A percentile compares a stretch with the other conserved stretches of the same genome.
Evolutionary conservation across 2,113 vertebrate species (phyloP).

Genomic region (Eidolon helvum): DNA sequence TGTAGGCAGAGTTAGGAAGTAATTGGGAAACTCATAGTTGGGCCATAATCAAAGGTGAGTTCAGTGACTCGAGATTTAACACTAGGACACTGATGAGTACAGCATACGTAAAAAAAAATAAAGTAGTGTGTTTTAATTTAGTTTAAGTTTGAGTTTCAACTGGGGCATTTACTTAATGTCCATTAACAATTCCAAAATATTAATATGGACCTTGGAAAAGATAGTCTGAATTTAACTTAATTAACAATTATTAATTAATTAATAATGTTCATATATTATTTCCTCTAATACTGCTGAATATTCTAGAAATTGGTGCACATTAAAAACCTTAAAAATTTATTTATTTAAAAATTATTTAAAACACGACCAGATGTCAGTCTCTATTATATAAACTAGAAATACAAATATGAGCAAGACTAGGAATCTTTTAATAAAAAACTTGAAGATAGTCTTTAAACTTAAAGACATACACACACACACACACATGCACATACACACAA

Average conservation of each 20-base stretch:
- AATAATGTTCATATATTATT: not conserved
- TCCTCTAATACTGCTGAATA: not conserved
- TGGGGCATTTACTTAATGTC: not conserved
- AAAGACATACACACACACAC: not conserved
- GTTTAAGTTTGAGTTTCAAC: not conserved
- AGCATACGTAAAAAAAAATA: not conserved
- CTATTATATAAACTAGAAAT: not conserved
- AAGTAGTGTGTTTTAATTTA: not conserved
- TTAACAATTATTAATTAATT: no score
- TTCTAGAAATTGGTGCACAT: not conserved
- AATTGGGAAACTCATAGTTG: not conserved
- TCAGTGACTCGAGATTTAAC: not conserved
- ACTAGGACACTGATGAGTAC: not conserved
- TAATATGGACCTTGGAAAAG: not conserved
- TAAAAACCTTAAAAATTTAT: not conserved
- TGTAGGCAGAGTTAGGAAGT: not conserved
- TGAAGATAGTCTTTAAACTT: not conserved
- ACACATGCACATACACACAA: not conserved
- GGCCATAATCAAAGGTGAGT: not conserved
- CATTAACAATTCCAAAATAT: not conserved
- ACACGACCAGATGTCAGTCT: not conserved
- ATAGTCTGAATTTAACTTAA: not conserved
- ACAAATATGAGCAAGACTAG: not conserved
- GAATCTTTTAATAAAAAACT: not conserved
- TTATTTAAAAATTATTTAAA: not conserved